Evolutionary conservation across 2,113 vertebrate species (phyloP).

Genomic region (Amblyornis subalaris): DNA sequence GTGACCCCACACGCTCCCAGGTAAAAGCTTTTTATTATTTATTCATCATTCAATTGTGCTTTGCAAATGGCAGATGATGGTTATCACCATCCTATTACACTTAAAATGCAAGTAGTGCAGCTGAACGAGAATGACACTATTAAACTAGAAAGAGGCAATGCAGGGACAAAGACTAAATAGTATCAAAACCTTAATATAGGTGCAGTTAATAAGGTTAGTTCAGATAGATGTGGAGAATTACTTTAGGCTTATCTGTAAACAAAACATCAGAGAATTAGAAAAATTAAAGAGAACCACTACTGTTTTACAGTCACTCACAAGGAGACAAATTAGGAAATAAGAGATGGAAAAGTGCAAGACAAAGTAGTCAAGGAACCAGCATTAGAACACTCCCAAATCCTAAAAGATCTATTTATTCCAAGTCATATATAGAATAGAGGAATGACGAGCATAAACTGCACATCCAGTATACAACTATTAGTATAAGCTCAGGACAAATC

Average conservation of each 20-base stretch:
- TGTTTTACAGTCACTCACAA: not conserved
- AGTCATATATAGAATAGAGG: not conserved
- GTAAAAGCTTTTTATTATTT: not conserved
- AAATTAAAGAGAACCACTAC: not conserved
- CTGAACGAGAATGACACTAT: not conserved
- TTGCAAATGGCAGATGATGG: not conserved
- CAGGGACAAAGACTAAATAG: not conserved
- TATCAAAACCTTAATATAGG: not conserved
- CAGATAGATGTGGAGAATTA: not conserved
- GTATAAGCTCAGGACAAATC: not conserved
- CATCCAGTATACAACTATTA: not conserved
- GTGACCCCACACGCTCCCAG: not conserved
- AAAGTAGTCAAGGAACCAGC: not conserved
- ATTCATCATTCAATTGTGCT: not conserved
- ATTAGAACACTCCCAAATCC: not conserved
- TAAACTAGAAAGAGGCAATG: not conserved
- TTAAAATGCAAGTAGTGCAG: not conserved
- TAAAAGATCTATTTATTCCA: not conserved
- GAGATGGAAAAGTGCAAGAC: not conserved
- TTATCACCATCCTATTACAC: not conserved
- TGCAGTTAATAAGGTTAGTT: not conserved
- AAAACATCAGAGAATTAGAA: not conserved
- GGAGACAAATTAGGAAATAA: not conserved
- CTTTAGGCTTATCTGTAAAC: not conserved
- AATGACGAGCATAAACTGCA: not conserved